These are phyloP conservation scores for Aporophyla nigra DNA, from an alignment of 2,888 invertebrate species.

Conservation along the genomic window DNA sequence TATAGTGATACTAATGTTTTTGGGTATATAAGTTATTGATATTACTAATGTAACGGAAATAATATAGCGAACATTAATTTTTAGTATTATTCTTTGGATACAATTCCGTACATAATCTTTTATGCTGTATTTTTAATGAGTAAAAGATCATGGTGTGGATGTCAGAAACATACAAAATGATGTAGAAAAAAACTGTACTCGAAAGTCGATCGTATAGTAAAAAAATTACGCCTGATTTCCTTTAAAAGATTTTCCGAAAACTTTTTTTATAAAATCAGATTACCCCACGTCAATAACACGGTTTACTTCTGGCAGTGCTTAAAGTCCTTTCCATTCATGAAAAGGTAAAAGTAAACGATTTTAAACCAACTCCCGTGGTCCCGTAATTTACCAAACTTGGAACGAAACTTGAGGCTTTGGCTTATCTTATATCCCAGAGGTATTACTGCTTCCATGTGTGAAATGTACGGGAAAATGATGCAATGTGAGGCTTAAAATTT, in stretches of 20 bases:
- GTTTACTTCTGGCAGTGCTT: conserved; percentile 4
- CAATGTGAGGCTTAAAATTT: conserved; percentile 15
- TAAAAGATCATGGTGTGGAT: no score
- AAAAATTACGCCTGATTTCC: not conserved
- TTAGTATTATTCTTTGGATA: not conserved
- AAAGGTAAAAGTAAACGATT: conserved; percentile 35
- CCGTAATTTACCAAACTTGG: conserved; percentile 28
- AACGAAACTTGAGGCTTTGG: conserved; percentile 13
- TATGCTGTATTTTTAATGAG: no score
- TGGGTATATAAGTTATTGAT: not conserved
- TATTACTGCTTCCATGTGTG: conserved; percentile 6
- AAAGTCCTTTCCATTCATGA: conserved; percentile 11
- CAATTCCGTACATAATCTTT: not conserved
- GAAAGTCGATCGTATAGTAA: not conserved
- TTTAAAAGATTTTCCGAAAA: not conserved
- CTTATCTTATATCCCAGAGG: conserved; percentile 38
- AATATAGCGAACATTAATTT: not conserved
- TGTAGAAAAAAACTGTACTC: not conserved
- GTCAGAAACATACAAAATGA: no score
- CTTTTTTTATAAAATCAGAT: conserved; percentile 17
- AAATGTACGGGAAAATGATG: conserved; percentile 26
- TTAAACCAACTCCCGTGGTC: conserved; percentile 12
- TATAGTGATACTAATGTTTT: conserved; percentile 25
- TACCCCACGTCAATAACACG: not conserved
- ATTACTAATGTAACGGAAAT: not conserved